Percentiles rank a stretch among this genome's conserved stretches.
phyloP scores from a whole-genome alignment of 2,113 vertebrate genomes.

The Myotis brandtii region DNA sequence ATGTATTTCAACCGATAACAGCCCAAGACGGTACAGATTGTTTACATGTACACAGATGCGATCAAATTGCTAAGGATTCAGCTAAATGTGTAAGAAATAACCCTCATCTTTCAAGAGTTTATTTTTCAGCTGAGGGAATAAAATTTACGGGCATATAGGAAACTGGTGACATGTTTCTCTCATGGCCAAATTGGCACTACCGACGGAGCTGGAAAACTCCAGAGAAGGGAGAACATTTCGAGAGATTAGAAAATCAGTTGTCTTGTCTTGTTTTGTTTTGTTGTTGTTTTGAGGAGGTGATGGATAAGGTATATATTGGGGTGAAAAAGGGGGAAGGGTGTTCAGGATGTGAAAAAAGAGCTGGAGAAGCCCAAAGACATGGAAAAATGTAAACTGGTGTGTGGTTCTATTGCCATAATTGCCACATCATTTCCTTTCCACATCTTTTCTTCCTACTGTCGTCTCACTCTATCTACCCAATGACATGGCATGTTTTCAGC shows the following conservation, averaged over 20 bases:
- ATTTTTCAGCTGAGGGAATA: neutral
- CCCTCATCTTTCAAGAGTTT: neutral
- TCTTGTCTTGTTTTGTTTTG: neutral
- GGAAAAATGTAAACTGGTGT: neutral
- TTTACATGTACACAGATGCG: neutral
- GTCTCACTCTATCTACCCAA: neutral
- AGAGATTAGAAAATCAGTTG: neutral
- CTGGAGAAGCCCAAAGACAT: neutral
- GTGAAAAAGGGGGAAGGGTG: neutral
- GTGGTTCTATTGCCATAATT: neutral
- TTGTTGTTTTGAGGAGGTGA: neutral
- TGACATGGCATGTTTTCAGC: neutral
- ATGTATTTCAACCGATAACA: neutral
- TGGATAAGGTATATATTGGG: rapidly evolving
- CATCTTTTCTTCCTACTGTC: neutral
- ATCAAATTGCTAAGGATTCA: neutral
- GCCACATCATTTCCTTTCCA: neutral
- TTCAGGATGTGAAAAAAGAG: neutral
- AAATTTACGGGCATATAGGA: neutral
- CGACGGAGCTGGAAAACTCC: neutral
- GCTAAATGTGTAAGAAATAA: neutral
- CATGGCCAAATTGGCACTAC: neutral
- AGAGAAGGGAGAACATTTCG: neutral
- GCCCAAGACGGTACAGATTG: neutral
- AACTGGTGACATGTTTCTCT: neutral